Conservation (phyloP, 2,888 invertebrate species). For the Mycalesis mineus region DNA sequence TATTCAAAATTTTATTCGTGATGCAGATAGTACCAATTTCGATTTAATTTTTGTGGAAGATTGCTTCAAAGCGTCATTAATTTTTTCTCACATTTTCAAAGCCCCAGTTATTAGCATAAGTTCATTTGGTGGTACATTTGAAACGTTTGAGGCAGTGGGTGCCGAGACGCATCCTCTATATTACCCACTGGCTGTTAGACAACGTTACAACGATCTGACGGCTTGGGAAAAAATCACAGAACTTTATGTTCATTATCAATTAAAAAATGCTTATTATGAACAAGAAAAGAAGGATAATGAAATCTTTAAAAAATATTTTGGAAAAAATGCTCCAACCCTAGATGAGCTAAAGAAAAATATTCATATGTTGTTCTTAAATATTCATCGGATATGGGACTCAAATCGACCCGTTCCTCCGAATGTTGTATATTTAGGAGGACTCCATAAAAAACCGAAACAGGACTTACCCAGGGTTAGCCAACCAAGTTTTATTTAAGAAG, state of each 20-base stretch:
- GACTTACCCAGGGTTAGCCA: slow-evolving; percentile 44
- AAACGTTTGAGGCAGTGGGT: slow-evolving; percentile 24
- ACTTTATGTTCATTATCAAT: slow-evolving; percentile 12
- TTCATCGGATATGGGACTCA: slow-evolving; percentile 47
- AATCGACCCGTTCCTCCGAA: slow-evolving; percentile 54
- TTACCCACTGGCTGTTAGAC: slow-evolving; percentile 23
- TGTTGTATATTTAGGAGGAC: slow-evolving; percentile 56
- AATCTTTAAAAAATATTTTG: slow-evolving; percentile 21
- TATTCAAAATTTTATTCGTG: slow-evolving; percentile 33
- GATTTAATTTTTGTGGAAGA: slow-evolving; percentile 29
- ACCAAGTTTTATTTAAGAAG: background rate
- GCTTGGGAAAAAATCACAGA: slow-evolving; percentile 31
- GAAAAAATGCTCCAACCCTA: slow-evolving; percentile 25
- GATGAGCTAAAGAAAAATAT: slow-evolving; percentile 41
- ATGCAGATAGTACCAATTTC: slow-evolving; percentile 20
- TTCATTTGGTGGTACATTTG: slow-evolving; percentile 25
- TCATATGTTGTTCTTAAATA: slow-evolving; percentile 51
- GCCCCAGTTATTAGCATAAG: slow-evolving; percentile 30
- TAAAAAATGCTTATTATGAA: slow-evolving; percentile 2
- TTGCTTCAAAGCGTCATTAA: slow-evolving; percentile 16
- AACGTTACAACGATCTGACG: slow-evolving; percentile 28
- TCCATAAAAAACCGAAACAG: slow-evolving; percentile 48
- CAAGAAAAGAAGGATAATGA: slow-evolving; percentile 18
- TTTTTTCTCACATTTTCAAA: slow-evolving; percentile 27
- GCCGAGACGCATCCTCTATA: slow-evolving; percentile 26